Conservation (phyloP, 2,113 vertebrate genomes). For the Callionymus lyra region DNA sequence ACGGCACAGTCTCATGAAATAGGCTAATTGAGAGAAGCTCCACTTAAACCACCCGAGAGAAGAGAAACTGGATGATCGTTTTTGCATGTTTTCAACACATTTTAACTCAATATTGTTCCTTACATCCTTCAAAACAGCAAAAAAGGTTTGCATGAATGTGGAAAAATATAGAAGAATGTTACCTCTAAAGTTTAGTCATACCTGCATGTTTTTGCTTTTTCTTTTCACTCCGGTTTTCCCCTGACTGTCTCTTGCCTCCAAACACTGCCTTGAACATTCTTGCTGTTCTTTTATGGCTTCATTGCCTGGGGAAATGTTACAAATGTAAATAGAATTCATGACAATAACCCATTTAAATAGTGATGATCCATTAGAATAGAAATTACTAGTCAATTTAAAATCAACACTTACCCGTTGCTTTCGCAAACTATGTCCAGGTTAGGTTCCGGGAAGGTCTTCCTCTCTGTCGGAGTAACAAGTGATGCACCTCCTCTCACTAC, state of each 20-base stretch:
- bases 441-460: slow-evolving; percentile 7
- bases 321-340: slow-evolving; percentile 11
- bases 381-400: no score
- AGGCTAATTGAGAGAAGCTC: slow-evolving; percentile 60
- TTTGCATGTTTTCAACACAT: no score
- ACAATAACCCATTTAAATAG: no score
- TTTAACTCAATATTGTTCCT: neutral
- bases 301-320: slow-evolving; percentile 6
- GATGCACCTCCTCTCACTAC: slow-evolving; percentile 7
- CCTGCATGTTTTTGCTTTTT: slow-evolving; percentile 36
- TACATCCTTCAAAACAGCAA: neutral
- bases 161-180: neutral
- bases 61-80: neutral
- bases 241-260: slow-evolving; percentile 47
- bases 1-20: slow-evolving; percentile 52
- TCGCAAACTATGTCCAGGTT: slow-evolving; percentile 24
- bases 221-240: slow-evolving; percentile 31
- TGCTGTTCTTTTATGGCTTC: slow-evolving; percentile 17
- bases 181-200: slow-evolving; percentile 16
- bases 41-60: slow-evolving; percentile 51
- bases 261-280: slow-evolving; percentile 61
- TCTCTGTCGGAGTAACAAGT: slow-evolving; percentile 20
- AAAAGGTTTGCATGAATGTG: neutral
- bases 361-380: no score
- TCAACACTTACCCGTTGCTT: slow-evolving; percentile 26